Conservation (phyloP, 2,113 vertebrate genomes). For the Onychostruthus taczanowskii region DNA sequence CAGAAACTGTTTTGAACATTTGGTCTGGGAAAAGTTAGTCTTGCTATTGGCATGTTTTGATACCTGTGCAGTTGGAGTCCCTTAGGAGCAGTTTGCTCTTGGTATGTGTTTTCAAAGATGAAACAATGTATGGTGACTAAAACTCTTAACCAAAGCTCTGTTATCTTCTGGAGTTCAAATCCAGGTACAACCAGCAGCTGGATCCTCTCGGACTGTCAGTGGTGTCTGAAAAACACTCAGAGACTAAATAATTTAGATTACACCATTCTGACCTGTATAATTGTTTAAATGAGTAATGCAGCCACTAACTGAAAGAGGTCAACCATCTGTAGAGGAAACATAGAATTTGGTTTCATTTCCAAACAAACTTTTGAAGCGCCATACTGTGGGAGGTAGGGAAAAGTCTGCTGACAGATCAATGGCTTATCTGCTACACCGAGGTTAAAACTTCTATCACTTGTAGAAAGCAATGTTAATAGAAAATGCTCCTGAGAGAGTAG, state of each 20-base stretch:
- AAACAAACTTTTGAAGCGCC: conserved; percentile 81
- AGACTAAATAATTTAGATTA: conserved; percentile 89
- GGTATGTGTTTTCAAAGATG: background rate
- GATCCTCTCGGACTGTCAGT: conserved; percentile 76
- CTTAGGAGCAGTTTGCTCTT: background rate
- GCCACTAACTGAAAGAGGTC: conserved; percentile 83
- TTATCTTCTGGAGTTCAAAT: conserved; percentile 78
- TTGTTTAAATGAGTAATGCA: conserved; percentile 85
- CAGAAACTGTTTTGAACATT: background rate
- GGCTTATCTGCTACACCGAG: conserved; percentile 67
- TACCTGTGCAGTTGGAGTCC: background rate
- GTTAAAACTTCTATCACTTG: conserved; percentile 74
- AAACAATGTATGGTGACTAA: conserved; percentile 4
- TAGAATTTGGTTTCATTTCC: conserved; percentile 83
- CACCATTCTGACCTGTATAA: conserved; percentile 80
- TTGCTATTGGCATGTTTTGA: background rate
- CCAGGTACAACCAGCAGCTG: conserved; percentile 81
- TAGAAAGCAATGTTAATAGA: conserved; percentile 65
- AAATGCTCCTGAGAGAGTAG: conserved; percentile 57
- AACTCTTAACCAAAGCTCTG: conserved; percentile 52
- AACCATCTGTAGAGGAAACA: conserved; percentile 86
- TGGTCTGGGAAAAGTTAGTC: conserved; percentile 1
- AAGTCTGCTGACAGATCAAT: conserved; percentile 77
- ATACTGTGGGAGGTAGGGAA: conserved; percentile 78
- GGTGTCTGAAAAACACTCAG: conserved; percentile 82